A percentile compares a stretch with the other conserved stretches of the same genome.
Conservation (phyloP, 23 tunicate species). For the Phallusia fumigata region DNA sequence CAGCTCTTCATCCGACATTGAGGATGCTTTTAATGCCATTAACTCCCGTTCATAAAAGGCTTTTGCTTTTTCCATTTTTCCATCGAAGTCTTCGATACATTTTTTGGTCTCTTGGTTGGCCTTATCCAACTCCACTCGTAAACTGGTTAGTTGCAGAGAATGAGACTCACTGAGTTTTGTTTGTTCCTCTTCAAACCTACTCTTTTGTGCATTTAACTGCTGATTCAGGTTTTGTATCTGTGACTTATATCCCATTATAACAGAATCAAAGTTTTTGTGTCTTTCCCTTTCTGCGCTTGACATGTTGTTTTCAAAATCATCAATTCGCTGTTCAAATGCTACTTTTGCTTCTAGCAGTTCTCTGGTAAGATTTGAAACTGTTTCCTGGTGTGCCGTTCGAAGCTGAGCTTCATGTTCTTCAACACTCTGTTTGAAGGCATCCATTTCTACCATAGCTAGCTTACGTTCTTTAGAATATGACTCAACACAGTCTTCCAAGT, state of each 20-base stretch:
- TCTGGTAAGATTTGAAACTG: constrained; percentile 10
- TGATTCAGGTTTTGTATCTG: constrained; percentile 31
- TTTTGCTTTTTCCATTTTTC: constrained; percentile 81
- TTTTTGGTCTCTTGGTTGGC: constrained; percentile 55
- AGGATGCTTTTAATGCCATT: constrained; percentile 34
- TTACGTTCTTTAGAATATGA: constrained; percentile 64
- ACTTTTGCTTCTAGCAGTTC: constrained; percentile 69
- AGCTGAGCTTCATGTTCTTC: constrained; percentile 23
- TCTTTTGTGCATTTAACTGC: constrained; percentile 37
- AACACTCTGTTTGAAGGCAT: constrained; percentile 30
- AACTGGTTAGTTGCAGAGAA: constrained; percentile 4
- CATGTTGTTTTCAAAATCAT: constrained; percentile 53
- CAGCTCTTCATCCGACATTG: constrained; percentile 36
- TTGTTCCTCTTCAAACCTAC: constrained; percentile 24
- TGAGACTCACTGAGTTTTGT: constrained; percentile 27
- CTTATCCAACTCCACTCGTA: constrained; percentile 19
- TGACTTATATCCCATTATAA: constrained; percentile 20
- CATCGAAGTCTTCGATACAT: constrained; percentile 49
- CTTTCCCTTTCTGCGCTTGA: constrained; percentile 59
- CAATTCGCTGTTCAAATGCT: constrained; percentile 65
- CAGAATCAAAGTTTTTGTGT: constrained; percentile 46
- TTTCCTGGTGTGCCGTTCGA: constrained; percentile 24
- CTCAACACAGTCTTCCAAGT: constrained; percentile 73
- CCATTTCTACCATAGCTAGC: constrained; percentile 55
- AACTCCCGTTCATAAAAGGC: constrained; percentile 84